phyloP scores from a whole-genome alignment of 2,888 invertebrate genomes.

The Cephalotes varians region DNA sequence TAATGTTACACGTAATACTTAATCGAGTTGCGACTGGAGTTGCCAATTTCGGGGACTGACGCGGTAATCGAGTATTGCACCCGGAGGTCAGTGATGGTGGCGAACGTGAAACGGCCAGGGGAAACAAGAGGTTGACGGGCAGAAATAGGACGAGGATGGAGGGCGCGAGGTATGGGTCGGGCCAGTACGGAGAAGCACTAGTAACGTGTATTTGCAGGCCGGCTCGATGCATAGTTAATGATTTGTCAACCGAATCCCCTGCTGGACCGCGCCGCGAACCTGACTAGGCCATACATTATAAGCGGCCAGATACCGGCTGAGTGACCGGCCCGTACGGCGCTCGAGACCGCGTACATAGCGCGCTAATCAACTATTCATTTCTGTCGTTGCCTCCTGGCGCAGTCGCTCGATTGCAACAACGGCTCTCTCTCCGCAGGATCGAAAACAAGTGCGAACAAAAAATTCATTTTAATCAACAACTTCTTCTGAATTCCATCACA shows the following conservation, averaged over 20 bases:
- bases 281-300: slow-evolving; percentile 84
- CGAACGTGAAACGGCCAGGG: slow-evolving; percentile 2
- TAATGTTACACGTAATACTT: not conserved
- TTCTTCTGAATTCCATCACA: not conserved
- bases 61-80: slow-evolving; percentile 19
- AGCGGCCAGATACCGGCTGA: slow-evolving; percentile 77
- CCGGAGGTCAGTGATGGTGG: slow-evolving; percentile 34
- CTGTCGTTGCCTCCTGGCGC: slow-evolving; percentile 33
- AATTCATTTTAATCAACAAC: slow-evolving; percentile 21
- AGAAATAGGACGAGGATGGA: slow-evolving; percentile 43
- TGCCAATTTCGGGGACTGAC: not conserved
- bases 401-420: slow-evolving; percentile 21
- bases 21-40: not conserved
- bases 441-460: not conserved
- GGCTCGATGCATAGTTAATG: slow-evolving; percentile 86
- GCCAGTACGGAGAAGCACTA: slow-evolving; percentile 79
- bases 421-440: too few species aligned
- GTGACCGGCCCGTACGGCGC: slow-evolving; percentile 66
- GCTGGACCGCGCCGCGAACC: slow-evolving; percentile 80
- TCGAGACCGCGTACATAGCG: slow-evolving; percentile 56
- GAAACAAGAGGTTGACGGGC: slow-evolving; percentile 58
- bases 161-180: slow-evolving; percentile 68
- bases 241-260: slow-evolving; percentile 85
- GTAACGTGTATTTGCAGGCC: slow-evolving; percentile 86
- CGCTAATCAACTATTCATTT: slow-evolving; percentile 50